A percentile compares a stretch with the other conserved stretches of the same genome.
phyloP scores from a whole-genome alignment of 2,888 invertebrate genomes.

The Boloria euphrosyne region DNA sequence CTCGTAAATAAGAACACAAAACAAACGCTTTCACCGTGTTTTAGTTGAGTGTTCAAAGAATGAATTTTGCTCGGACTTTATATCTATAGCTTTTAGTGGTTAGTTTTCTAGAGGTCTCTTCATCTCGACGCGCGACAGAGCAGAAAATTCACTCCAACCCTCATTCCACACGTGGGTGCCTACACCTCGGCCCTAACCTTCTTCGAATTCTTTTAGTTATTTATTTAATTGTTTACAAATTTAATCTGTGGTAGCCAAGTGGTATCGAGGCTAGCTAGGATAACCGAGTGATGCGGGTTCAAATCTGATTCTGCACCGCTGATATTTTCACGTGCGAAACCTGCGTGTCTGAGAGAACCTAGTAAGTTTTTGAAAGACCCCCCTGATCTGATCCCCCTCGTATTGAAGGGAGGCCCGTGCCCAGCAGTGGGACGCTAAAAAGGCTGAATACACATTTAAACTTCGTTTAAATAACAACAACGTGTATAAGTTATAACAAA shows the following conservation, averaged over 20 bases:
- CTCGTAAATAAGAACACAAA: slow-evolving; percentile 14
- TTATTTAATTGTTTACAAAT: slow-evolving; percentile 13
- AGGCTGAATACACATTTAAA: neutral
- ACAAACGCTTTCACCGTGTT: slow-evolving; percentile 15
- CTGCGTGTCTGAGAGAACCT: too few species aligned
- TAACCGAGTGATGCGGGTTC: too few species aligned
- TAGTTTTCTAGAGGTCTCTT: slow-evolving; percentile 61
- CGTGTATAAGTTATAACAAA: too few species aligned
- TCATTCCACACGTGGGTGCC: slow-evolving; percentile 64
- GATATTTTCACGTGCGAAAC: too few species aligned
- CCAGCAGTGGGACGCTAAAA: neutral
- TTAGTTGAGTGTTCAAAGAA: slow-evolving; percentile 21
- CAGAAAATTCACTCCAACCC: slow-evolving; percentile 71
- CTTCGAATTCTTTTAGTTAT: slow-evolving; percentile 33
- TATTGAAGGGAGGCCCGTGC: too few species aligned
- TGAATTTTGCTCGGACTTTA: slow-evolving; percentile 38
- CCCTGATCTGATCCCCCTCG: too few species aligned
- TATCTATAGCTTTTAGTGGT: slow-evolving; percentile 44
- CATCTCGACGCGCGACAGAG: slow-evolving; percentile 65
- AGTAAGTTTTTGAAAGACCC: too few species aligned
- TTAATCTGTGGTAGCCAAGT: neutral
- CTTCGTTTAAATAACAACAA: neutral
- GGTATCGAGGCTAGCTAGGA: too few species aligned
- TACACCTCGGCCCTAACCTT: slow-evolving; percentile 45
- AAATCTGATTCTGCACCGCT: too few species aligned